Evolutionary conservation across 2,888 invertebrate species (phyloP).

Genomic region (Campoplex nolae): DNA sequence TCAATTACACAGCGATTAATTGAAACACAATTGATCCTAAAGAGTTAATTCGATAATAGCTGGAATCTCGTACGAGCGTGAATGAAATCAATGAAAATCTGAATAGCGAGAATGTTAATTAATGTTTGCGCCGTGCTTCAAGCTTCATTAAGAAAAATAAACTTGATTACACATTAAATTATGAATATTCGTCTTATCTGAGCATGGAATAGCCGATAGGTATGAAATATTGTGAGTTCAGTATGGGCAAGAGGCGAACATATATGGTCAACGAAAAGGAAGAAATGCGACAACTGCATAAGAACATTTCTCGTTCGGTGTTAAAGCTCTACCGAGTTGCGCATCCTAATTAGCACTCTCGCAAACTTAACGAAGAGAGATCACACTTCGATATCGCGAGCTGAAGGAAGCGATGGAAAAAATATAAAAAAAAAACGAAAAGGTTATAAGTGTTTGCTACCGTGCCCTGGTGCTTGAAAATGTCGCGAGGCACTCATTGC

Average conservation of each 20-base stretch:
- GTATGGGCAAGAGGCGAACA: conserved; percentile 50
- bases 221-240: conserved; percentile 33
- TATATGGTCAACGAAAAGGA: conserved; percentile 68
- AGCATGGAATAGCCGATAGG: conserved; percentile 15
- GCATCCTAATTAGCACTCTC: conserved; percentile 72
- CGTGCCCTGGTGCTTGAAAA: conserved; percentile 29
- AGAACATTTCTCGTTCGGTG: conserved; percentile 64
- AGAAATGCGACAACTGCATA: conserved; percentile 60
- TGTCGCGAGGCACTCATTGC: background rate
- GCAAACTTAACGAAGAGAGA: conserved; percentile 71
- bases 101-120: background rate
- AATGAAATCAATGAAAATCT: background rate
- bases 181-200: background rate
- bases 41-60: background rate
- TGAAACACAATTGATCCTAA: background rate
- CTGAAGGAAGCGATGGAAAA: background rate
- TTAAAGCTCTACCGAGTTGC: conserved; percentile 67
- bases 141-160: background rate
- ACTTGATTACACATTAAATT: background rate
- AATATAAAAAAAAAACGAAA: conserved; percentile 15
- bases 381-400: conserved; percentile 68
- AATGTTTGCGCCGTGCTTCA: background rate
- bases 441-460: conserved; percentile 20
- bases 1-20: background rate
- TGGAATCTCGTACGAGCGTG: background rate